Evolutionary conservation across 2,888 invertebrate genomes (phyloP).

Genomic region (Rotaria sp.): DNA sequence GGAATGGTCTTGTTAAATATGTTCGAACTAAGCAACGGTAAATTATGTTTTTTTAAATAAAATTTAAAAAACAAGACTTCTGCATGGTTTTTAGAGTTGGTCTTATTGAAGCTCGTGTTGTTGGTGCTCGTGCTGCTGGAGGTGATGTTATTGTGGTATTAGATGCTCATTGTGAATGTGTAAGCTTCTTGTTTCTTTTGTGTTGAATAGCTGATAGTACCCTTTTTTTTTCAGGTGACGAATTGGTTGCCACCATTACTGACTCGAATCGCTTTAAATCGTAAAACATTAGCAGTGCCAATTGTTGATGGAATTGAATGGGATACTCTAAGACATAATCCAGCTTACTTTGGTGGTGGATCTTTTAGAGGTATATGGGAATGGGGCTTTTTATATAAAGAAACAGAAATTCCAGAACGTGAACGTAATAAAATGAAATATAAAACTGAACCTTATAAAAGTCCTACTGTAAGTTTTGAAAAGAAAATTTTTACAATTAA

Average conservation of each 20-base stretch:
- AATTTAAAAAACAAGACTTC: no score
- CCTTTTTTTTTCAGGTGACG: slow-evolving; percentile 66
- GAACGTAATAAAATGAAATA: slow-evolving; percentile 71
- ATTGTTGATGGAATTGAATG: slow-evolving; percentile 95
- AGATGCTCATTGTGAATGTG: slow-evolving; percentile 66
- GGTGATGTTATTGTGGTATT: slow-evolving; percentile 93
- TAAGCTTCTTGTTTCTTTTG: background rate
- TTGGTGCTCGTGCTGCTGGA: slow-evolving; percentile 77
- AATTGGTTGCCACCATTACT: slow-evolving; percentile 29
- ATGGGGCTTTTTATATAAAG: slow-evolving; percentile 98
- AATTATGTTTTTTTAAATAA: slow-evolving; percentile 63
- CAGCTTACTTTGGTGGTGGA: slow-evolving; percentile 75
- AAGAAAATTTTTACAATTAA: background rate
- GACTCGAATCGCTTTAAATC: slow-evolving; percentile 23
- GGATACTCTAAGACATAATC: slow-evolving; percentile 81
- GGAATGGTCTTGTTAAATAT: slow-evolving; percentile 78
- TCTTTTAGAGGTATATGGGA: slow-evolving; percentile 81
- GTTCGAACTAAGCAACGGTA: slow-evolving; percentile 79
- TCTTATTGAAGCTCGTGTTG: slow-evolving; percentile 79
- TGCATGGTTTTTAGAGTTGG: slow-evolving; percentile 65
- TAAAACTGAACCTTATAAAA: slow-evolving; percentile 79
- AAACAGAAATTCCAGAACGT: slow-evolving; percentile 80
- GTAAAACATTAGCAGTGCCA: slow-evolving; percentile 58
- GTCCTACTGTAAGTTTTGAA: slow-evolving; percentile 65
- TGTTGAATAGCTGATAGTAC: slow-evolving; percentile 61